phyloP scores from a whole-genome alignment of 2,113 vertebrate species.

The Phainopepla nitens region DNA sequence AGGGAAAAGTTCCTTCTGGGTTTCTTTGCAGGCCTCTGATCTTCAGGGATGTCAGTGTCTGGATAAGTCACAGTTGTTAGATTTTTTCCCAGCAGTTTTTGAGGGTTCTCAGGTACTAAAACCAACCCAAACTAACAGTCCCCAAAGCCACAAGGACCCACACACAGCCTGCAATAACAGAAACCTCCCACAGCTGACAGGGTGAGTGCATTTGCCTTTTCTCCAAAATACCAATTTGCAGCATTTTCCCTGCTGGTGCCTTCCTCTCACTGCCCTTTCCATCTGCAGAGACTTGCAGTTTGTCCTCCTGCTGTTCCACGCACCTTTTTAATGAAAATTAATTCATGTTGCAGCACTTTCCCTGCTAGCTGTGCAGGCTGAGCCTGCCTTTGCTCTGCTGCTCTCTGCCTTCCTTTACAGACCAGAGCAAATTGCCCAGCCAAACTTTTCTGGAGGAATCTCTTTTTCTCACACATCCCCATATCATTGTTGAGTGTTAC shows the following conservation, averaged over 20 bases:
- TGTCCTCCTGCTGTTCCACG: background rate
- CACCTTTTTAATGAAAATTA: constrained; percentile 32
- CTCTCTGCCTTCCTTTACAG: background rate
- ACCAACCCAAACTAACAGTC: background rate
- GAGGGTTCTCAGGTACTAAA: background rate
- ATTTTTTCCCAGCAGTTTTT: background rate
- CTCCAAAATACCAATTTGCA: background rate
- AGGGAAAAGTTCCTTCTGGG: background rate
- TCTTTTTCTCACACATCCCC: background rate
- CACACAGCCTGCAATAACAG: background rate
- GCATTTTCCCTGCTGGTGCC: background rate
- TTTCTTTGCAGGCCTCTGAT: background rate
- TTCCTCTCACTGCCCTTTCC: background rate
- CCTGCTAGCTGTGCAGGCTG: background rate
- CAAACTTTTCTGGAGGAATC: background rate
- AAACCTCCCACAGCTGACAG: background rate
- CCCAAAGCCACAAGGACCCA: background rate
- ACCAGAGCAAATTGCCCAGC: background rate
- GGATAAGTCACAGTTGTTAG: background rate
- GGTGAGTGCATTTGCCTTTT: background rate
- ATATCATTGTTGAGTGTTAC: background rate
- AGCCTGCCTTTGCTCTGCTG: background rate
- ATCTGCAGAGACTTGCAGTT: background rate
- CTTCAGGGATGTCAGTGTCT: background rate
- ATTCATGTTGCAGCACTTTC: background rate